Evolutionary conservation across 2,113 vertebrate species (phyloP), one percentile per base, ranked within the genome.

Genomic region (Megaceryle maxima): DNA sequence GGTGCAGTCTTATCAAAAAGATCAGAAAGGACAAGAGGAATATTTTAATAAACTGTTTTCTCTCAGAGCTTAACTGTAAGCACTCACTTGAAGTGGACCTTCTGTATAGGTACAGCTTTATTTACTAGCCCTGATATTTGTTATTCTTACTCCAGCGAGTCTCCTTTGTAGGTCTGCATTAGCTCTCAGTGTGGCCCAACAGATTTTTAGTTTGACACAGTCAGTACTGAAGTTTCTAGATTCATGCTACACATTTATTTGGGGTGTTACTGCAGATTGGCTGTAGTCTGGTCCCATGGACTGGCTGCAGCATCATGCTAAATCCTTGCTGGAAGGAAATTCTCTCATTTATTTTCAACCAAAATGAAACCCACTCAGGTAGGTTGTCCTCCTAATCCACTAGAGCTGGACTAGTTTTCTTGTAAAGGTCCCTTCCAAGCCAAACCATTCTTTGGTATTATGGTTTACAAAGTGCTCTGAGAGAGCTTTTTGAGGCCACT

Each of bases 191-290:
- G 39, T 44, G 29, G 28, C 22, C 26, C 10, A n/a, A 33, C 8
- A 20, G 11, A 37, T 55, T 69, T 55, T 43, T 77, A 26, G 46
- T 31, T 16, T 59, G 41, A 19, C 31, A 7, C 1, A 39, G 12
- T 41, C 46, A 37, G 21, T 41, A 46, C 2, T 56, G 88, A 83
- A 24, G 21, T 57, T 83, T 81, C 53, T 72, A 63, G 31, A 39
- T 48, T 81, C 16, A 28, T 0, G 0, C 16, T 55, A 24, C 24
- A 43, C 5, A 11, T 1, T 3, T 25, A 79, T 92, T 16, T 21
- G 60, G 70, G 20, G 28, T 33, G 31, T 22, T 95, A 21, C 19
- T 3, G 5, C 13, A 79, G 70, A 37, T 5, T n/a, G 14, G 19
- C 5, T 48, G 19, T n/a, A 10, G 29, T 29, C 13, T 12, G 1